Base-by-base conservation (phyloP, 2,113 vertebrate genomes). In the Rhipidura dahli region DNA sequence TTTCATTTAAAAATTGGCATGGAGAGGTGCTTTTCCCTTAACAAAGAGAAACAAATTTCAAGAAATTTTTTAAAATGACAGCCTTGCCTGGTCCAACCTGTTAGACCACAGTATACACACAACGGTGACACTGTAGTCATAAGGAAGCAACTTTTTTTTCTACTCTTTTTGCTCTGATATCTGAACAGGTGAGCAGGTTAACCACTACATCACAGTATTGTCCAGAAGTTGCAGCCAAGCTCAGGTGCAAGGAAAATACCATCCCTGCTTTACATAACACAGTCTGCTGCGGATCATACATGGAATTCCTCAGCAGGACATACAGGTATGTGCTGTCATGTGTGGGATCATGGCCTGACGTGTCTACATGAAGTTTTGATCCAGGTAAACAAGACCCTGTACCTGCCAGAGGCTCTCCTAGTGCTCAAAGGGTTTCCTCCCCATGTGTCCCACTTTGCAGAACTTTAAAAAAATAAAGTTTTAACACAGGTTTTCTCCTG, bases 1-100 rank as follows among this genome's bases (percentile, higher is more conserved):
- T 87, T 91, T 77, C 8, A 30, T 71, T 70, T 93, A 59, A 40
- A 85, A 87, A 56, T 15, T 86, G 87, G 59, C 82, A 81, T 75
- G 59, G 54, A 77, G 65, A 76, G 27, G 39, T 66, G 44, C 24
- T 82, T 94, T 93, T 50, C 66, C 22, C 17, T 60, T 71, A 70
- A 59, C 42, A 95, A 80, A 88, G 68, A 63, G 66, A 88, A 83
- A 79, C 7, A 77, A 94, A 88, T 90, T 90, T 96, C 51, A 66
- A 83, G 13, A 81, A 92, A 33, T 87, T 80, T 68, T 88, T 95
- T 81, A 13, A 89, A 91, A 83, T 64, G 13, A 75, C 72, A 87
- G 64, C 63, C 35, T 76, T 81, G 60, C 64, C 91, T 90, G 39
- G 68, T 64, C 76, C 44, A 71, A 71, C 83, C 68, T 86, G 85